phyloP scores from a whole-genome alignment of 2,888 invertebrate genomes.

The Hyles lineata region DNA sequence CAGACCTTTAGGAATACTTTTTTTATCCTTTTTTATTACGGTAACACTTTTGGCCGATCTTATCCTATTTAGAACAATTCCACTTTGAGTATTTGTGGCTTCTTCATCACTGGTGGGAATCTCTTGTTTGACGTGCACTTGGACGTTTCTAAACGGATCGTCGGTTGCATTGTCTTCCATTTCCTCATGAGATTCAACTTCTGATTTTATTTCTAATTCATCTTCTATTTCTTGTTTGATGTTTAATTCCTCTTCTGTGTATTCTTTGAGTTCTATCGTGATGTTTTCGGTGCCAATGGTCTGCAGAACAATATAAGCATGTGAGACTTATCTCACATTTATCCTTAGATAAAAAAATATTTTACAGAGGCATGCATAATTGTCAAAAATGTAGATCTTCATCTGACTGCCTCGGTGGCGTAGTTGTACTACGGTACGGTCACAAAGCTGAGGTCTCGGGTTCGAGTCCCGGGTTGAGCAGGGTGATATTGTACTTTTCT shows the following conservation, averaged over 20 bases:
- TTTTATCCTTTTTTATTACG: neutral
- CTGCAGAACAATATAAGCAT: neutral
- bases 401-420: too few species aligned
- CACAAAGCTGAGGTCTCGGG: too few species aligned
- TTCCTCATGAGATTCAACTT: constrained; percentile 43
- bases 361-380: too few species aligned
- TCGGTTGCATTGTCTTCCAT: constrained; percentile 38
- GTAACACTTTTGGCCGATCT: constrained; percentile 8
- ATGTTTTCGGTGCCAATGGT: constrained; percentile 32
- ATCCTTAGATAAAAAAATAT: too few species aligned
- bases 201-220: constrained; percentile 48
- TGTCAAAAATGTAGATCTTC: too few species aligned
- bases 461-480: too few species aligned
- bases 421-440: too few species aligned
- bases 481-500: too few species aligned
- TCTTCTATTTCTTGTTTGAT: constrained; percentile 39
- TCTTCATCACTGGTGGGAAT: constrained; percentile 40
- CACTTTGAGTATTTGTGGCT: constrained; percentile 30
- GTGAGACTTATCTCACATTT: too few species aligned
- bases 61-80: constrained; percentile 29
- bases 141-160: constrained; percentile 52
- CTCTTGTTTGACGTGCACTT: constrained; percentile 58
- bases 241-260: constrained; percentile 31
- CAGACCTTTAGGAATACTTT: constrained; percentile 29
- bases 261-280: neutral